Base-by-base conservation (phyloP, 2,113 vertebrate genomes). In the Pyrgilauda ruficollis region DNA sequence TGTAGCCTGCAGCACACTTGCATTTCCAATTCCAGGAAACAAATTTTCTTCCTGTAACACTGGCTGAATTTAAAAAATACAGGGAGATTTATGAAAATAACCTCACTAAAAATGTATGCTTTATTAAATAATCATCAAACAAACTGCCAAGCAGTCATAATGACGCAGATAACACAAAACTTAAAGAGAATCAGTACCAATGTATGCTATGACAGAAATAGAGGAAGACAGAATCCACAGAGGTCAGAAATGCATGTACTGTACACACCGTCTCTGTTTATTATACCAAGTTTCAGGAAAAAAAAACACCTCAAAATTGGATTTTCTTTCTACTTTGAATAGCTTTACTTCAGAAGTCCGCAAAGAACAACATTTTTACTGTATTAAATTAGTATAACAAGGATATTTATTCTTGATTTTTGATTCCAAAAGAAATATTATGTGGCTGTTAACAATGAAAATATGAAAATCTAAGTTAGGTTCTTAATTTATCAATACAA, bases 291-390 rank as follows among this genome's bases (percentile, higher is more conserved):
- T 26, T 46, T 20, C 3, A 35, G 67, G 43, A 30, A 50, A 46
- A 20, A 5, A 22, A 21, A 14, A 15, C 8, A 21, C 4, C 24
- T 24, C 15, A 15, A 56, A 50, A 22, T 2, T 8, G 3, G 1
- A 5, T 10, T 18, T 64, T 41, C 64, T 58, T 79, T 21, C 56
- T 74, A 13, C 20, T 82, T 64, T 28, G 4, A 15, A 22, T 23
- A 76, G 20, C 17, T 72, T 64, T 73, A 78, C 10, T 21, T 91
- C 64, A 70, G 20, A 52, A 78, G 30, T 41, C 21, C 41, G 22
- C 24, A 63, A 24, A 66, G 24, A 83, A 26, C 8, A 80, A 2
- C 16, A 78, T 41, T 72, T 84, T 75, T 63, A 56, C 21, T 35
- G 4, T 47, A 69, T 31, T 70, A 30, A 75, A 55, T 19, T n/a